Conservation (phyloP, 2,113 vertebrate species). For the Hyaena hyaena region DNA sequence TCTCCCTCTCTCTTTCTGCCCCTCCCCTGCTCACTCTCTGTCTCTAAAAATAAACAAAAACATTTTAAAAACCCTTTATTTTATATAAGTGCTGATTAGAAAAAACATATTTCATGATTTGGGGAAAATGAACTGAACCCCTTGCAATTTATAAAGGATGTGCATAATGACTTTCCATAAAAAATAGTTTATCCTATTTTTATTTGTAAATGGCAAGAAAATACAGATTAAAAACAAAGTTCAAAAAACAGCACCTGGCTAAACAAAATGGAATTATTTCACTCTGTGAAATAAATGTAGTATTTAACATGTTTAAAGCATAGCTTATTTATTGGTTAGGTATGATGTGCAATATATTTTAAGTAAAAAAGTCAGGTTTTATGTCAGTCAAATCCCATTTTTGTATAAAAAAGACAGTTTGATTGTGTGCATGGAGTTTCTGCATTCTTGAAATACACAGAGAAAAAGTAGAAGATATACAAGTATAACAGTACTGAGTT, state of each 20-base stretch:
- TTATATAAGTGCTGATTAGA: not conserved
- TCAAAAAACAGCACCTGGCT: not conserved
- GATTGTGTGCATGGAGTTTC: not conserved
- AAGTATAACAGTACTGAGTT: not conserved
- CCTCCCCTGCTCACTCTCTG: no score
- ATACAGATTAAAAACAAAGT: not conserved
- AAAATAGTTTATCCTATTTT: not conserved
- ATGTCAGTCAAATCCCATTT: not conserved
- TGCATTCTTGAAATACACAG: not conserved
- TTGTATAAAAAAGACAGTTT: not conserved
- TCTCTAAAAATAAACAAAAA: no score
- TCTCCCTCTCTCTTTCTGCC: no score
- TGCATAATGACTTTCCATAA: not conserved
- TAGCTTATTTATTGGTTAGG: not conserved
- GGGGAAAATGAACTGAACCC: not conserved
- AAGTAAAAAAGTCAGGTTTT: not conserved
- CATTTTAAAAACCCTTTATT: not conserved
- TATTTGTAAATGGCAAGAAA: slow-evolving; percentile 21
- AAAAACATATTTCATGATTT: slow-evolving; percentile 19
- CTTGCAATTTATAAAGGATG: not conserved
- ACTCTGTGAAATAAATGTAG: not conserved
- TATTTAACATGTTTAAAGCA: not conserved
- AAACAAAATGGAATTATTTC: not conserved
- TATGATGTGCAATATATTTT: not conserved
- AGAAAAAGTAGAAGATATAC: not conserved